Evolutionary conservation across 2,113 vertebrate species (phyloP).

Genomic region (Ciconia maguari): DNA sequence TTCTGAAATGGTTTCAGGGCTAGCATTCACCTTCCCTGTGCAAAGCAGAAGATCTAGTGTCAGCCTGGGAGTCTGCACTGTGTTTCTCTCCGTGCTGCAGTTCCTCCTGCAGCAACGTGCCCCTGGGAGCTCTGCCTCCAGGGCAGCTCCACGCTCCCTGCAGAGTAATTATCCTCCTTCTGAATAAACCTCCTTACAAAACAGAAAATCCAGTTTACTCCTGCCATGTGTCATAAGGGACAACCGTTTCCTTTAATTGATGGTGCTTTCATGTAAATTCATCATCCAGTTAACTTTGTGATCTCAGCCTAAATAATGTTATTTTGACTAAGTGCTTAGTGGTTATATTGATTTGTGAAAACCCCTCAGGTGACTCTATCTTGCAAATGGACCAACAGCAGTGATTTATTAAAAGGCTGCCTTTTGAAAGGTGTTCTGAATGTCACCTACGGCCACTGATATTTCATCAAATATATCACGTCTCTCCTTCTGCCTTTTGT

Average conservation of each 20-base stretch:
- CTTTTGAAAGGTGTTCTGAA: conserved; percentile 26
- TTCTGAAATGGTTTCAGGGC: neutral
- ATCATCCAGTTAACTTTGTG: conserved; percentile 56
- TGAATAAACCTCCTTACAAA: conserved; percentile 9
- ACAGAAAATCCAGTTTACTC: neutral
- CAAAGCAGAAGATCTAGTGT: neutral
- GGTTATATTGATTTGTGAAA: conserved; percentile 58
- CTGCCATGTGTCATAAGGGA: conserved; percentile 6
- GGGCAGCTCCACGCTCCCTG: neutral
- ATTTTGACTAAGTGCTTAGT: conserved; percentile 51
- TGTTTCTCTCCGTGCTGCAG: neutral
- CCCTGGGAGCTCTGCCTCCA: neutral
- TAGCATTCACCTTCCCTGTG: neutral
- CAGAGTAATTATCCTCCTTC: conserved; percentile 2
- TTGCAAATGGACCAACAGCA: conserved; percentile 42
- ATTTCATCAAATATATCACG: neutral
- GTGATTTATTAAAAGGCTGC: conserved; percentile 52
- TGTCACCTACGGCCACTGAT: conserved; percentile 19
- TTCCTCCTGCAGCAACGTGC: neutral
- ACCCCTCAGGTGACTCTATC: conserved; percentile 26
- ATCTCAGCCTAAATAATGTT: conserved; percentile 50
- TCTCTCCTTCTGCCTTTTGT: neutral
- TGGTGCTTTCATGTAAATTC: conserved; percentile 43
- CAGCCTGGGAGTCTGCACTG: neutral
- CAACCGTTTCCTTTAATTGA: conserved; percentile 28